These are phyloP conservation scores for Takifugu bimaculatus DNA, from an alignment of 2,113 vertebrate genomes.

Conservation along the genomic window DNA sequence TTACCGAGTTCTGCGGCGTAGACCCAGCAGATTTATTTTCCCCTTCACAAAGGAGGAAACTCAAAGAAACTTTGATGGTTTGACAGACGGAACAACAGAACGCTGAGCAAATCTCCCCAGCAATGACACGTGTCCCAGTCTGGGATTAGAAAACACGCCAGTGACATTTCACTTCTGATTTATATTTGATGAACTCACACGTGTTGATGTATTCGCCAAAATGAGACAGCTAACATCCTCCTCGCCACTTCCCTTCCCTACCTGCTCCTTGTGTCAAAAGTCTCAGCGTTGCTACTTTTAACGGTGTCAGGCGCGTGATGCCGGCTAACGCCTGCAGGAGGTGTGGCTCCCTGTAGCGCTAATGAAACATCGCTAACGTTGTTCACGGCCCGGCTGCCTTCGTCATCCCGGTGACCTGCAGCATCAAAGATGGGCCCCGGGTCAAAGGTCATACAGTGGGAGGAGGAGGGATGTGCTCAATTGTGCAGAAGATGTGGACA, in stretches of 20 bases:
- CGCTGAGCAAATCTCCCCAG: slow-evolving; percentile 15
- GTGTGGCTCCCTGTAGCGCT: slow-evolving; percentile 49
- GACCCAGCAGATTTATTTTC: slow-evolving; percentile 39
- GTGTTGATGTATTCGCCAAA: slow-evolving; percentile 4
- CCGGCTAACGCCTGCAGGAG: slow-evolving; percentile 33
- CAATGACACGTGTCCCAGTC: slow-evolving; percentile 32
- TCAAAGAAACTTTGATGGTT: slow-evolving; percentile 50
- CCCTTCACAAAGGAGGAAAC: slow-evolving; percentile 25
- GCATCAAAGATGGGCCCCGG: too few species aligned
- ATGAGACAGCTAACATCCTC: neutral
- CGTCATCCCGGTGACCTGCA: slow-evolving; percentile 38
- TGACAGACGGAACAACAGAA: slow-evolving; percentile 49
- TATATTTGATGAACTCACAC: slow-evolving; percentile 27
- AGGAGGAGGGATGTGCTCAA: too few species aligned
- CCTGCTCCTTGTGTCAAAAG: too few species aligned
- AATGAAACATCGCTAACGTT: slow-evolving; percentile 64
- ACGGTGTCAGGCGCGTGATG: slow-evolving; percentile 17
- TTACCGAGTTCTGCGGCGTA: slow-evolving; percentile 44
- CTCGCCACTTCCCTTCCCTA: neutral
- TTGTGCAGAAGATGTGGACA: too few species aligned
- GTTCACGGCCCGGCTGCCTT: slow-evolving; percentile 50
- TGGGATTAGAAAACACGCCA: slow-evolving; percentile 21
- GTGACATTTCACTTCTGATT: slow-evolving; percentile 28
- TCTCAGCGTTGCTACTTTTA: slow-evolving; percentile 26
- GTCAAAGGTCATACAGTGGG: too few species aligned